phyloP scores from a whole-genome alignment of 2,113 vertebrate genomes.

The cattle (Bos taurus) region ARS-UCD2.0 NC_037328.1:15337501-15338000 shows the following conservation, averaged over 20 bases:
- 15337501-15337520: background rate
- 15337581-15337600: background rate
- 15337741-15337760: too few species aligned
- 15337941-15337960: background rate
- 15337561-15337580: background rate
- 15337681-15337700: too few species aligned
- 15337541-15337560: background rate
- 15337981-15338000: background rate
- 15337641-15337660: too few species aligned
- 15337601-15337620: background rate
- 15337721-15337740: too few species aligned
- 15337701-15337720: too few species aligned
- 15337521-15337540: background rate
- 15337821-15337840: background rate
- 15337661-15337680: too few species aligned
- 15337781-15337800: background rate
- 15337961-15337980: background rate
- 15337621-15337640: background rate
- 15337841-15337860: constrained; percentile 26
- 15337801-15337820: background rate
- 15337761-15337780: too few species aligned
- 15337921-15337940: background rate
- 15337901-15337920: background rate
- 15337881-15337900: background rate
- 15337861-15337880: constrained; percentile 3